These are phyloP conservation scores for Trichopoda pennipes DNA, from an alignment of 2,888 invertebrate species.

Conservation along the genomic window DNA sequence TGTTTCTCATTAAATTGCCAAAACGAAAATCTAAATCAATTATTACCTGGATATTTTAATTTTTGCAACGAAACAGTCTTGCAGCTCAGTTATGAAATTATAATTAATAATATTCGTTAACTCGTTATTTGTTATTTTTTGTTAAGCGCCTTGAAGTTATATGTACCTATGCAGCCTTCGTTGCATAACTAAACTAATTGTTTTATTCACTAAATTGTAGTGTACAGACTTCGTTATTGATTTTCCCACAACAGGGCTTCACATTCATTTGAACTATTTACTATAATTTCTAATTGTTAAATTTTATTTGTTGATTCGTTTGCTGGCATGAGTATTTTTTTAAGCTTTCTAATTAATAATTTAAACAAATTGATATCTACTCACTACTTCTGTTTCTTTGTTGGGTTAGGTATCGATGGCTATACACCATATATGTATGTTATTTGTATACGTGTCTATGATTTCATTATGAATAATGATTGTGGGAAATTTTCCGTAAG, in stretches of 20 bases:
- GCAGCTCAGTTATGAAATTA: no score
- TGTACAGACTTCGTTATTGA: conserved; percentile 1
- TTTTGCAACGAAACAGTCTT: no score
- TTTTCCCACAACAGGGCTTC: conserved; percentile 20
- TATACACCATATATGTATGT: not conserved
- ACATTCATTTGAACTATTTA: conserved; percentile 25
- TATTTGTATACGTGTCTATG: not conserved
- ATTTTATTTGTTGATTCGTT: conserved; percentile 16
- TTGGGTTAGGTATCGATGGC: not conserved
- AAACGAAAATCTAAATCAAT: no score
- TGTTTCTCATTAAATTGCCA: no score
- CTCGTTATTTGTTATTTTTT: no score
- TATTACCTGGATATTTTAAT: no score
- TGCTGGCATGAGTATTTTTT: not conserved
- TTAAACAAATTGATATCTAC: conserved; percentile 57
- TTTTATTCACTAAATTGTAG: conserved; percentile 19
- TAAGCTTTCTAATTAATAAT: conserved; percentile 65
- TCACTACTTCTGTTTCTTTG: conserved; percentile 45
- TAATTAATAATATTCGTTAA: no score
- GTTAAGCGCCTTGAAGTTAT: not conserved
- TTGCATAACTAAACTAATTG: not conserved
- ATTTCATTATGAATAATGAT: conserved; percentile 63
- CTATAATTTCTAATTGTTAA: conserved; percentile 20
- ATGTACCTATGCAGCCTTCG: not conserved
- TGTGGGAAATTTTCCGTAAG: conserved; percentile 58